These are phyloP conservation scores for Shargacucullia verbasci DNA, from an alignment of 2,888 invertebrate species.

Conservation along the genomic window DNA sequence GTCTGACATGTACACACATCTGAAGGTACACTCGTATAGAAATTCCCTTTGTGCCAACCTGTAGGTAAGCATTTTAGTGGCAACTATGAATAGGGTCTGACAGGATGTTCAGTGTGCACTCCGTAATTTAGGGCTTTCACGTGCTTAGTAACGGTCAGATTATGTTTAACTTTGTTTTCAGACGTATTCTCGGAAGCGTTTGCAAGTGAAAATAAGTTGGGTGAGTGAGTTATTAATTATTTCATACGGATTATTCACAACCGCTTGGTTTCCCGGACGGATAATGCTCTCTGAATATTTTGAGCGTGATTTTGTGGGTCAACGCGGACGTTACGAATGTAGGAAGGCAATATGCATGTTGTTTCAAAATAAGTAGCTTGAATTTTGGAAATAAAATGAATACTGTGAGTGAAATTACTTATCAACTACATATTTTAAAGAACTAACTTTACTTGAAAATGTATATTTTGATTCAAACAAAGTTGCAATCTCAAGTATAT, in stretches of 20 bases:
- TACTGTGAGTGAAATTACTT: no score
- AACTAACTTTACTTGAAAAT: no score
- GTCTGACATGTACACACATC: constrained; percentile 48
- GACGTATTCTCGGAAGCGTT: constrained; percentile 35
- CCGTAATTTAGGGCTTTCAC: constrained; percentile 63
- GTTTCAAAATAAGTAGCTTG: not conserved
- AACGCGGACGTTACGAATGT: not conserved
- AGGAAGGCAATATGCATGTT: not conserved
- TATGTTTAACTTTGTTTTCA: constrained; percentile 54
- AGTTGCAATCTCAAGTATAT: not conserved
- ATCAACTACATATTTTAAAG: no score
- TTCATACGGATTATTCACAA: constrained; percentile 20
- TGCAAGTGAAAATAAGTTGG: constrained; percentile 38
- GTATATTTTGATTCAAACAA: not conserved
- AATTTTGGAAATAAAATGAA: not conserved
- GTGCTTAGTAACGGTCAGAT: constrained; percentile 53
- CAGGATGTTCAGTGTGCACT: constrained; percentile 67
- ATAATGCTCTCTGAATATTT: constrained; percentile 8
- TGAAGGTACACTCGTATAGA: constrained; percentile 61
- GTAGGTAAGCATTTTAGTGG: constrained; percentile 63
- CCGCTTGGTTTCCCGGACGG: constrained; percentile 8
- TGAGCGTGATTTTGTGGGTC: constrained; percentile 18
- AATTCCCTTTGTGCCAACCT: constrained; percentile 64
- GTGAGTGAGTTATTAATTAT: constrained; percentile 38
- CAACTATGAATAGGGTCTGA: constrained; percentile 73